Conservation (phyloP, 1,140 invertebrate species). For the Acromyrmex charruanus region DNA sequence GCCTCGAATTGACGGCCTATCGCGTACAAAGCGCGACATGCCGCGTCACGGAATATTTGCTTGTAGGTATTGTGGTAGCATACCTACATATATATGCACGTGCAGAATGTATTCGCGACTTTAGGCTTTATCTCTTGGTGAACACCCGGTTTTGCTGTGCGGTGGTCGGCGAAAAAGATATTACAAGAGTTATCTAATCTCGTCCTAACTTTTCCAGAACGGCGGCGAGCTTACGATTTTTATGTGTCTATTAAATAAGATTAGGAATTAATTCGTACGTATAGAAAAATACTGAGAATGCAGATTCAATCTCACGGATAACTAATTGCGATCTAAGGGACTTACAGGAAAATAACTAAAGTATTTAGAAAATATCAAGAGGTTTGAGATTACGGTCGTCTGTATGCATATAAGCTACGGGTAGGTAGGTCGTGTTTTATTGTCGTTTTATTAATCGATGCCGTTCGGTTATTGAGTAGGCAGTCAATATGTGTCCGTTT, state of each 20-base stretch:
- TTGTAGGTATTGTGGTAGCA: background rate
- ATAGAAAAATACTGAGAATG: background rate
- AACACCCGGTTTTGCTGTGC: background rate
- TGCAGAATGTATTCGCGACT: slow-evolving; percentile 23
- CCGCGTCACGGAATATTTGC: background rate
- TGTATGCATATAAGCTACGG: slow-evolving; percentile 2
- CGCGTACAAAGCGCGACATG: slow-evolving; percentile 23
- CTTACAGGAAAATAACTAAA: background rate
- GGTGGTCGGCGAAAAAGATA: slow-evolving; percentile 17
- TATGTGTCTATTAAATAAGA: background rate
- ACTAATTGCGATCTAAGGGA: slow-evolving; percentile 5
- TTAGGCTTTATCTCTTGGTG: slow-evolving; percentile 32
- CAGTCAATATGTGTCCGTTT: slow-evolving; percentile 32
- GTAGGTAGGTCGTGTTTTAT: slow-evolving; percentile 69
- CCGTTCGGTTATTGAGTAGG: slow-evolving; percentile 69
- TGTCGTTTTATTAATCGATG: slow-evolving; percentile 77
- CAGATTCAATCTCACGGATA: background rate
- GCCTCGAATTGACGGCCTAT: slow-evolving; percentile 29
- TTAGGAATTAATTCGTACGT: background rate
- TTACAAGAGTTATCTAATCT: background rate
- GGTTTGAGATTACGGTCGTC: slow-evolving; percentile 35
- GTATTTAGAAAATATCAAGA: background rate
- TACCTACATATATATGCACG: slow-evolving; percentile 3
- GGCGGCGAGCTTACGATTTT: background rate
- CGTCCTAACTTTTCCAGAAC: background rate